Evolutionary conservation across 2,797 vertebrate genomes (phyloP), one percentile per base, ranked within the genome.

Genomic region (Danionella dracula): DNA sequence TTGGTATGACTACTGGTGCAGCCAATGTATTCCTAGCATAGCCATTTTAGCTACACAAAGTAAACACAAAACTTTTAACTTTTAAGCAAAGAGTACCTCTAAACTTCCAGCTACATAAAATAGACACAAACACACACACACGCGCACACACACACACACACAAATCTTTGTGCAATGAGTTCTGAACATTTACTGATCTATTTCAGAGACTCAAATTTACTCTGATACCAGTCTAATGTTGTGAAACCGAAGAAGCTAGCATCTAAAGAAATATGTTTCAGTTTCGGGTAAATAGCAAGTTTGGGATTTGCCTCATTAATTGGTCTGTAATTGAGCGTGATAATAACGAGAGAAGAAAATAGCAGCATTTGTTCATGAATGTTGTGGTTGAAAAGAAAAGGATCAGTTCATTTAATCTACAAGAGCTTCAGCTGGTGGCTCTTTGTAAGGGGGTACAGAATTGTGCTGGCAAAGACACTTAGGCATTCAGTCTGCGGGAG

Each of bases 321-420:
- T 68, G 51, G 62, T 20, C 67, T 42, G 32, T 76, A 73, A 73
- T 68, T 70, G 38, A 65, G 58, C 45, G 11, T 55, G 56, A 68
- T 55, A 71, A 53, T 57, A 17, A 49, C n/a, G n/a, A 53, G 68
- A 40, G 34, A 46, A 64, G 49, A 59, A 76, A 71, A 76, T 73
- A 73, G 31, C 10, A 60, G 67, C 62, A 63, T 67, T 73, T 67
- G 67, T 64, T 29, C 34, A 44, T 67, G 46, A 49, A 66, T 34
- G 58, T 51, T 50, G 67, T 8, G 29, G 49, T 48, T 61, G 38
- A 66, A 49, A 65, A 61, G 53, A 46, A 60, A 44, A 64, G 21
- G 40, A 32, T 62, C 19, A 66, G 63, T 46, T 41, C 42, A 23
- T 42, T 60, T 23, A 63, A 76, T 65, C 67, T 76, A 71, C 59